phyloP scores from a whole-genome alignment of 2,797 vertebrate species.

The Okamejei kenojei region DNA sequence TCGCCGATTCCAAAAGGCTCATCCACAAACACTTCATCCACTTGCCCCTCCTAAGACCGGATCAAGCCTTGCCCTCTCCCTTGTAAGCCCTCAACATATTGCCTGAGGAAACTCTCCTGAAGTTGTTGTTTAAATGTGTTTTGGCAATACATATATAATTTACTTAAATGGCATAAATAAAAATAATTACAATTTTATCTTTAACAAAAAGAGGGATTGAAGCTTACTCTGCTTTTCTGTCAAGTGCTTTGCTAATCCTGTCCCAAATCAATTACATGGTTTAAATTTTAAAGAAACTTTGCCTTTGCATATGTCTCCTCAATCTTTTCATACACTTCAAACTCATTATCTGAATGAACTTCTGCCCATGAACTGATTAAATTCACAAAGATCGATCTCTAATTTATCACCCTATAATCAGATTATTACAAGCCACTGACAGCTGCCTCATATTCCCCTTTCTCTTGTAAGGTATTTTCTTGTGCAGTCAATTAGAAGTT shows the following conservation, averaged over 20 bases:
- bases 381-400: neutral
- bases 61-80: too few relatives aligned
- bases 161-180: neutral
- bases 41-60: too few relatives aligned
- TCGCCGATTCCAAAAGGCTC: too few relatives aligned
- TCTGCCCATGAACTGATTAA: neutral
- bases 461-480: neutral
- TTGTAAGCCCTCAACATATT: too few relatives aligned
- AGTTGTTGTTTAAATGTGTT: too few relatives aligned
- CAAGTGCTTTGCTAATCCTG: neutral
- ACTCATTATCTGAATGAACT: neutral
- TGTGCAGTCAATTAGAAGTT: neutral
- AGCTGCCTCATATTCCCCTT: neutral
- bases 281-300: neutral
- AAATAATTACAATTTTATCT: neutral
- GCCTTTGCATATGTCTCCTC: neutral
- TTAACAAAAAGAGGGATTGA: neutral
- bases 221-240: neutral
- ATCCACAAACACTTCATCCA: too few relatives aligned
- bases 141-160: neutral
- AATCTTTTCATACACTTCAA: neutral
- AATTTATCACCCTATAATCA: neutral
- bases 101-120: too few relatives aligned
- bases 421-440: neutral
- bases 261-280: neutral